Conservation (phyloP, 2,113 vertebrate genomes). For the Neodontobutis hainanensis region DNA sequence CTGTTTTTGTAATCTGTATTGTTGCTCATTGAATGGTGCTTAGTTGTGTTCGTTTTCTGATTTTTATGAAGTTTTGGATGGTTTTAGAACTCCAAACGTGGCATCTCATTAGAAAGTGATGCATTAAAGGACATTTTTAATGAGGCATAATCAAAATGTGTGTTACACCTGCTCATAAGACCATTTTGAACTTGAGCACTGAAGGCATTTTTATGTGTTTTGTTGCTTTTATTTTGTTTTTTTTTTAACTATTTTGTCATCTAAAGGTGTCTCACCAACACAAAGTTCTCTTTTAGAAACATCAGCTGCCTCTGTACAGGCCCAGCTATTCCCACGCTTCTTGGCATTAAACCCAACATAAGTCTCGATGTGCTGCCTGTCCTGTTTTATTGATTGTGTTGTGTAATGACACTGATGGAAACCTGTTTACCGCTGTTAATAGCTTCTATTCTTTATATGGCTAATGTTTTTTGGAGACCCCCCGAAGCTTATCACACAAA, state of each 20-base stretch:
- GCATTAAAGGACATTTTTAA: neutral
- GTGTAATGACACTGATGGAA: slow-evolving; percentile 48
- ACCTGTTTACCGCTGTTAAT: slow-evolving; percentile 63
- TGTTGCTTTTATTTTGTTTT: too few relatives aligned
- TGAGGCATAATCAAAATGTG: neutral
- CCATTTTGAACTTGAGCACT: too few relatives aligned
- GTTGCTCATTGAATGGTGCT: too few relatives aligned
- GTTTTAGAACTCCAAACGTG: neutral
- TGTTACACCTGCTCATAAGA: too few relatives aligned
- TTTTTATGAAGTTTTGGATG: neutral
- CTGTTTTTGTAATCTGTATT: too few relatives aligned
- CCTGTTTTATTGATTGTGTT: slow-evolving; percentile 31
- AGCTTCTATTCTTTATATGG: slow-evolving; percentile 55
- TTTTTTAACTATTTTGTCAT: too few relatives aligned
- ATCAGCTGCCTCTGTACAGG: neutral
- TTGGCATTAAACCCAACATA: neutral
- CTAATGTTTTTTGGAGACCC: slow-evolving; percentile 52
- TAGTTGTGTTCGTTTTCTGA: too few relatives aligned
- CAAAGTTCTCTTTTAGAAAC: neutral
- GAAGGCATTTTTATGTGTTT: too few relatives aligned
- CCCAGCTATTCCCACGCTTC: neutral
- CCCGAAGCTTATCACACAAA: slow-evolving; percentile 59
- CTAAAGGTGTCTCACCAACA: too few relatives aligned
- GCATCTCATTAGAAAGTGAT: neutral
- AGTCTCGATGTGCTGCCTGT: slow-evolving; percentile 6